These are phyloP conservation scores for Puffinus mauretanicus DNA, from an alignment of 2,113 vertebrate species.

Conservation along the genomic window DNA sequence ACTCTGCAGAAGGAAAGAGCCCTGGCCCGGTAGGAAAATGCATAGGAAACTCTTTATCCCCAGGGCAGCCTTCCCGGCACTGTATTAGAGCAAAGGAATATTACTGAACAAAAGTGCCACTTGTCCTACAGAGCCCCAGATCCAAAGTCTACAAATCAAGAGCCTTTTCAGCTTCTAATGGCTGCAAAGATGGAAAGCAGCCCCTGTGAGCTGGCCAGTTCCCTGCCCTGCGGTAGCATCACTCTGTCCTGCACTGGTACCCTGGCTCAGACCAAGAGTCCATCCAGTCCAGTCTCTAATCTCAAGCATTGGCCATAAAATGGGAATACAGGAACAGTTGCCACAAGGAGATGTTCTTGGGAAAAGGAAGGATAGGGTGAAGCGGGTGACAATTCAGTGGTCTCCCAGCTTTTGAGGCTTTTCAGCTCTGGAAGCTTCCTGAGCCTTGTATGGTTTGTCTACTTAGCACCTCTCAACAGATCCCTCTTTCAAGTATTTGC, in stretches of 20 bases:
- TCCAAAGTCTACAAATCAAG: background rate
- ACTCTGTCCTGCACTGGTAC: background rate
- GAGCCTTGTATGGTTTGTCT: background rate
- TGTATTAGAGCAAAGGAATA: background rate
- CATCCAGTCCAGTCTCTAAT: background rate
- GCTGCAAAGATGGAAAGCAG: background rate
- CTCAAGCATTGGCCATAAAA: no score
- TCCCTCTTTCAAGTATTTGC: background rate
- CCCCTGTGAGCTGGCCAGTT: background rate
- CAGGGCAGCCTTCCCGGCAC: background rate
- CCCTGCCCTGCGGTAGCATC: background rate
- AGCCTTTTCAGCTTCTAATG: background rate
- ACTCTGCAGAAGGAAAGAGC: background rate
- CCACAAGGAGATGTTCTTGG: background rate
- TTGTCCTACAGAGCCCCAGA: background rate
- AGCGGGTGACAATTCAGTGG: accelerated
- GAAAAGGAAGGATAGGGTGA: background rate
- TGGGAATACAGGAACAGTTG: background rate
- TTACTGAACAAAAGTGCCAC: background rate
- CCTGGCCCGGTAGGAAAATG: background rate
- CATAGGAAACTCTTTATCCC: background rate
- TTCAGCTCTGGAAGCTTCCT: background rate
- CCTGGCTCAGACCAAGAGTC: background rate
- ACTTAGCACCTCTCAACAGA: background rate
- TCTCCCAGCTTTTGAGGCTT: background rate